Evolutionary conservation across 2,888 invertebrate species (phyloP), one percentile per base, ranked within the genome.

Genomic region (Sarcophaga carnaria): DNA sequence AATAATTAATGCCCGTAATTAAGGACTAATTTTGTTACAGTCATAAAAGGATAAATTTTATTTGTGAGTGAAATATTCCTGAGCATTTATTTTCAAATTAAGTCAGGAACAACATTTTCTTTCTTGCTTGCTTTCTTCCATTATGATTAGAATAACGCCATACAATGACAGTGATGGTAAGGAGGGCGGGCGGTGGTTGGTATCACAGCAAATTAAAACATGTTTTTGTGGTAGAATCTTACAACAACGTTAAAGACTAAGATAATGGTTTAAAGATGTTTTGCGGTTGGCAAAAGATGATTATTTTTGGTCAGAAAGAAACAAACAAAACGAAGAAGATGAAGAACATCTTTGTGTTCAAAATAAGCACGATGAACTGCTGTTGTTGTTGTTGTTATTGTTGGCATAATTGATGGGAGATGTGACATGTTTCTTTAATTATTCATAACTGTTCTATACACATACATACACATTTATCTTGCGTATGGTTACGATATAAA

Each of bases 51-150:
- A 84, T 84, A 82, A 84, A 84, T 87, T 69, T 49, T 80, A 60
- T 63, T 82, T 69, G 20, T 70, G 49, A 82, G 83, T 70, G 49
- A 82, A 86, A 85, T 88, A 88, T 87, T 87, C 79, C 71, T 27
- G 67, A 87, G 71, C 78, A 87, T 86, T 89, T 88, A 88, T 89
- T 88, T 88, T 80, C 85, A 87, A 89, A 89, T 89, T 88, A 89
- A 83, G 88, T 80, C 85, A 83, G 54, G 54, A 54, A 82, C 81
- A 88, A 83, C 81, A 83, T 87, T 86, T 82, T 81, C 75, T 80
- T 76, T 81, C 76, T 83, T 89, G 88, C 8, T 37, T 37, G 2
- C 2, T 0, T 37, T 37, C 37, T 10, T 37, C 37, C 37, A 88
- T 88, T 84, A 83, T n/a, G 66, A 70, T 79, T 20, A 25, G 62